Base-by-base conservation (phyloP, 2,797 vertebrate species). In the Paguma larvata region DNA sequence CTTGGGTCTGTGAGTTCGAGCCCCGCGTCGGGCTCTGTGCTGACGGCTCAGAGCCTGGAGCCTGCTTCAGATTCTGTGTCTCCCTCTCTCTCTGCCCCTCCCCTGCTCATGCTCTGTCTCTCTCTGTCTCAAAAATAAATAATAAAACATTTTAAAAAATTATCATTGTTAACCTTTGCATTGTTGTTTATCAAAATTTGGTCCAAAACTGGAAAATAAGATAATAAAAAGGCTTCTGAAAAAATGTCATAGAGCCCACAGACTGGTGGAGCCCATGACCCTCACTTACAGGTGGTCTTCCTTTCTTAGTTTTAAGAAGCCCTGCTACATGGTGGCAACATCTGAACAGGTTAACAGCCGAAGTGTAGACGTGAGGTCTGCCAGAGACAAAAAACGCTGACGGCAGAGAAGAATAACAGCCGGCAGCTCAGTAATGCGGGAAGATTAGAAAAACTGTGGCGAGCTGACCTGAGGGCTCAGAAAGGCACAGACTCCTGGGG, bases 151-250 rank as follows among this genome's bases (percentile, higher is more conserved):
- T n/a, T n/a, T n/a, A n/a, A n/a, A n/a, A 87, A 63, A 63, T 79
- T 77, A 70, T 67, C 21, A 93, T 32, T 38, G 3, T 38, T 97
- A 44, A 53, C 65, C 4, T 89, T 95, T 89, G 86, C 41, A 75
- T n/a, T 63, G 23, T 38, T 73, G 70, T 30, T 75, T 77, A 46
- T 65, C 44, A 90, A 95, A 96, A 85, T 38, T 19, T 87, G 56
- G 34, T 79, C 27, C 14, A 65, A 72, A 82, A 73, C 3, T 48
- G 65, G 68, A 56, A 82, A 79, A 89, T 62, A 80, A 78, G 56
- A 75, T 63, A 75, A 87, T 78, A 75, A 93, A 89, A 83, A 53
- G 34, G 25, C 4, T 87, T 34, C 41, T 19, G 32, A 12, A 46
- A 77, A 96, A 96, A 56, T 70, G 15, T 46, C 44, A 75, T 62